Evolutionary conservation across 2,888 invertebrate genomes (phyloP), one percentile per base, ranked within the genome.

Genomic region (Thecophora atra): DNA sequence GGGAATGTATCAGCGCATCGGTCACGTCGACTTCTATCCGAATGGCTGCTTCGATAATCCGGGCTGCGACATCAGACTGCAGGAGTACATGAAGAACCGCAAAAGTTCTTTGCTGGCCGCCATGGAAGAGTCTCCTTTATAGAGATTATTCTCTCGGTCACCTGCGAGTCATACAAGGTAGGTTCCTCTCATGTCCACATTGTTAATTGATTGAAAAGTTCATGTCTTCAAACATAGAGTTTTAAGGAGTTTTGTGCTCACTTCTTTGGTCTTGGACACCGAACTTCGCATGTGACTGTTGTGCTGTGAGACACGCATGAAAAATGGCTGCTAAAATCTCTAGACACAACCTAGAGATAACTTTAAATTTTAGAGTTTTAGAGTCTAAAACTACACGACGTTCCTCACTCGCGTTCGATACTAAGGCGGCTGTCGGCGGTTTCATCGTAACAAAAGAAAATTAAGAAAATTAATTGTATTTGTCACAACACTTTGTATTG

Each of bases 11-110:
- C 93, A 94, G 80, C 89, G 93, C 0, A 91, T 94, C 63, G 97
- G 95, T 0, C 96, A 97, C 84, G 92, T 96, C 4, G 97, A 97
- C 85, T 97, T 96, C 86, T 97, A 92, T 83, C 96, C 96, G 0
- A 97, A 97, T 82, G 96, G 95, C 0, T 97, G 97, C 0, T 89
- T 91, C 7, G 90, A 91, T 73, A 96, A 94, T 82, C 94, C 94
- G 0, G 94, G 94, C 44, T 91, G 91, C 77, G 86, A 86, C 73
- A 84, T 87, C 69, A 89, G 88, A 47, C 88, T 93, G 17, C 87
- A 90, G 67, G 90, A 91, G 74, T 91, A 91, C 63, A 90, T 93
- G 76, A 89, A 89, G 72, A 83, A 77, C 75, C 88, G 89, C 69
- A 90, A 91, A 78, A 89, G 89, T 51, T 90, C 91, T 58, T 87